phyloP scores from a whole-genome alignment of 2,113 vertebrate genomes.

The Oplegnathus fasciatus region DNA sequence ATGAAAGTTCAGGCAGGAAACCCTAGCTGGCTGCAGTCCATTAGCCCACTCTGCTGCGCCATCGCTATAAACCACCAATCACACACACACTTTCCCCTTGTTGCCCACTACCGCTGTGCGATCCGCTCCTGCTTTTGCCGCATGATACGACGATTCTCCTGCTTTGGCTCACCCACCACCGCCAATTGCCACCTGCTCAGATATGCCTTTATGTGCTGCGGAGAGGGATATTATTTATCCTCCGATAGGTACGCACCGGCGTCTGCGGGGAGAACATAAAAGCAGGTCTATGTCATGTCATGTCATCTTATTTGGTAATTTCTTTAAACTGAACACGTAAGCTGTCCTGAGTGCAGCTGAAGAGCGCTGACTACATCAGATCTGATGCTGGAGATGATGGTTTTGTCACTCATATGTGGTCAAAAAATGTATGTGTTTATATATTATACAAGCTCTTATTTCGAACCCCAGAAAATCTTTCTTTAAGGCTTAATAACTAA shows the following conservation, averaged over 20 bases:
- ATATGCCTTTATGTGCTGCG: slow-evolving; percentile 46
- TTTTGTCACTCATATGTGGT: background rate
- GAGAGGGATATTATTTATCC: slow-evolving; percentile 57
- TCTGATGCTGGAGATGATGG: background rate
- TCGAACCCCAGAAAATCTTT: background rate
- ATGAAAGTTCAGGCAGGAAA: slow-evolving; percentile 18
- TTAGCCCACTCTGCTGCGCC: slow-evolving; percentile 42
- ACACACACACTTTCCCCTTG: slow-evolving; percentile 20
- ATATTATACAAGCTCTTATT: background rate
- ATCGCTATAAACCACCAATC: slow-evolving; percentile 43
- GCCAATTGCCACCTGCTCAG: slow-evolving; percentile 47
- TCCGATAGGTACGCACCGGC: slow-evolving; percentile 23
- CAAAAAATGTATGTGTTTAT: background rate
- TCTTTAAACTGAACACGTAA: slow-evolving; percentile 1
- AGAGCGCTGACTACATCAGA: slow-evolving; percentile 7
- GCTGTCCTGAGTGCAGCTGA: slow-evolving; percentile 1
- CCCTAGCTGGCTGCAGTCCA: slow-evolving; percentile 40
- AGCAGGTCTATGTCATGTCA: slow-evolving; percentile 12
- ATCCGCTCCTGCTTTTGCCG: slow-evolving; percentile 23
- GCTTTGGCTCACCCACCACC: slow-evolving; percentile 40
- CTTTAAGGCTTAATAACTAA: background rate
- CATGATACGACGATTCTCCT: slow-evolving; percentile 43
- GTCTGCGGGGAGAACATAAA: slow-evolving; percentile 50
- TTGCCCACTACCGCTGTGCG: slow-evolving; percentile 39
- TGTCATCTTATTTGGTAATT: slow-evolving; percentile 16